These are phyloP conservation scores for Heliconius ismenius DNA, from an alignment of 2,888 invertebrate genomes.

Conservation along the genomic window DNA sequence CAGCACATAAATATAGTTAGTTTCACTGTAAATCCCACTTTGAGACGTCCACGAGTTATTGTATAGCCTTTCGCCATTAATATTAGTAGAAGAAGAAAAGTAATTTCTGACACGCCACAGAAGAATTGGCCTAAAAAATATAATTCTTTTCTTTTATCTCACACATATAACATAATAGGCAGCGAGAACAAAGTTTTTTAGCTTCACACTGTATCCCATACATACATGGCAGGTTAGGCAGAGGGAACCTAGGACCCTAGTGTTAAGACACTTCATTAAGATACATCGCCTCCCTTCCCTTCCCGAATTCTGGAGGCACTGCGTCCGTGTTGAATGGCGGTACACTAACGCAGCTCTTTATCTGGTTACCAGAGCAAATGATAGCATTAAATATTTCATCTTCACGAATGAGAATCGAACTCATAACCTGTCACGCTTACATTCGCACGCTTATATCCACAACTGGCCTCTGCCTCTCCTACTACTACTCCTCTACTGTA, in stretches of 20 bases:
- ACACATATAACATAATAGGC: background rate
- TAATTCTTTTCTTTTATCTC: too few relatives aligned
- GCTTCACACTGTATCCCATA: background rate
- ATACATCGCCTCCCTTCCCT: background rate
- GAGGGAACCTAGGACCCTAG: background rate
- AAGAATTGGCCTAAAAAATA: conserved; percentile 85
- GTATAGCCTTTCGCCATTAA: conserved; percentile 95
- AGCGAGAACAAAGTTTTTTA: background rate
- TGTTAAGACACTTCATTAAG: background rate
- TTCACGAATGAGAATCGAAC: too few relatives aligned
- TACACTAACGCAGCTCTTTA: background rate
- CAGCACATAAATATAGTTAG: conserved; percentile 90
- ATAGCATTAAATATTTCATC: too few relatives aligned
- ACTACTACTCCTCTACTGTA: too few relatives aligned
- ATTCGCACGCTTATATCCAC: too few relatives aligned
- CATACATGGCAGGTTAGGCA: background rate
- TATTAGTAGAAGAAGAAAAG: conserved; percentile 89
- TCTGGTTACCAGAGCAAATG: too few relatives aligned
- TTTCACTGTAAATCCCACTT: conserved; percentile 87
- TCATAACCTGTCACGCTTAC: too few relatives aligned
- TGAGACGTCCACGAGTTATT: conserved; percentile 91
- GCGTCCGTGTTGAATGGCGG: background rate
- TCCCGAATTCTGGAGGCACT: background rate
- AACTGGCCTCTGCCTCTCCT: too few relatives aligned
- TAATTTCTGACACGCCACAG: conserved; percentile 87